Base-by-base conservation (phyloP, 2,797 vertebrate genomes). In the Dendrocincla tyrannina region DNA sequence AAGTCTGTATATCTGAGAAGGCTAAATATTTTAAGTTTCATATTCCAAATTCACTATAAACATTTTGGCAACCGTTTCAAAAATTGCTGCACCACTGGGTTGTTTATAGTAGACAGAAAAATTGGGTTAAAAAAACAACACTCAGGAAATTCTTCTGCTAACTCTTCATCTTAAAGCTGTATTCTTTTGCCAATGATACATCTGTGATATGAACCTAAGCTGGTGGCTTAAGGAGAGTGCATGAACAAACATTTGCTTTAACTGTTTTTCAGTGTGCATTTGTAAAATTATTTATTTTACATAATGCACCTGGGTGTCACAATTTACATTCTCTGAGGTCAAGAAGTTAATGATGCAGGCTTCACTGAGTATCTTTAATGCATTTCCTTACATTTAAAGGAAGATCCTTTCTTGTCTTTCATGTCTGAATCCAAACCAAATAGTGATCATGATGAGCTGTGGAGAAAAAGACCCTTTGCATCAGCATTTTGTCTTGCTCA, bases 111-210 rank as follows among this genome's bases (percentile, higher is more conserved):
- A 95, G 95, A 78, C 82, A 89, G 91, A 90, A 95, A 95, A 95
- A 75, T 30, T 88, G 41, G 82, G 92, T 96, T 96, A 94, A 91
- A 91, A 94, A 92, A 97, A 92, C 85, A 96, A 35, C 3, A 1
- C 28, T 75, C 92, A 88, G 95, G 96, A 96, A 96, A 96, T 96
- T 91, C 92, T 96, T 97, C 55, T 96, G 85, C 73, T 94, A 91
- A 84, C 87, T 93, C 84, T 82, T 47, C 64, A 68, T 93, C 89
- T 92, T 83, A 74, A 91, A 94, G n/a, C 63, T 20, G 35, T 63
- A 35, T 3, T 46, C 68, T 83, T 91, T 93, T 96, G 86, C 92
- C 95, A 88, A 0, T 72, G 39, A 77, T 93, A 87, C 80, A 74
- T 96, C 67, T 95, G 92, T 67, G 84, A 69, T 94, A 58, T 10